Evolutionary conservation across 2,888 invertebrate genomes (phyloP).

Genomic region (Nymphalis polychloros): DNA sequence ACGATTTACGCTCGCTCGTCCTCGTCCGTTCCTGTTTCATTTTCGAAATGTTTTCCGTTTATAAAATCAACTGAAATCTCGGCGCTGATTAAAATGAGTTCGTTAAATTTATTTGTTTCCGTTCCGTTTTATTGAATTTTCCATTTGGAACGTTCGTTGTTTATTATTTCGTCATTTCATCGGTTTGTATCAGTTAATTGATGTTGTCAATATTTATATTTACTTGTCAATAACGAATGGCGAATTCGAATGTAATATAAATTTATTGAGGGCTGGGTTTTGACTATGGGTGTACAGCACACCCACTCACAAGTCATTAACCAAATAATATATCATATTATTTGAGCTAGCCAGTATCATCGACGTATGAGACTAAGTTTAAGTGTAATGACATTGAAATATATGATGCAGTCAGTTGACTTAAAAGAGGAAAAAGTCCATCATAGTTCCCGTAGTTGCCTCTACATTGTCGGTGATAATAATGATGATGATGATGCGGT

Average conservation of each 20-base stretch:
- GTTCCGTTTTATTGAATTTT: conserved; percentile 19
- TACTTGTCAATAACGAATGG: not conserved
- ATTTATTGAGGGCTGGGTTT: not conserved
- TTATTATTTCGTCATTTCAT: conserved; percentile 10
- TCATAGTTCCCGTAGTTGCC: too few species aligned
- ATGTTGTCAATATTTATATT: not conserved
- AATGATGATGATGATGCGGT: too few species aligned
- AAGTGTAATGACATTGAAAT: too few species aligned
- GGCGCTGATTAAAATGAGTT: conserved; percentile 28
- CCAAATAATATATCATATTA: too few species aligned
- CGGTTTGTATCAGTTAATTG: not conserved
- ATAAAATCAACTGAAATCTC: conserved; percentile 30
- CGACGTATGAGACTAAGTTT: too few species aligned
- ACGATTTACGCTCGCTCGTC: conserved; percentile 20
- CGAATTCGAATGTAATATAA: not conserved
- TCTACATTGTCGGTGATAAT: too few species aligned
- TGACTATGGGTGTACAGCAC: too few species aligned
- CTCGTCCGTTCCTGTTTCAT: conserved; percentile 18
- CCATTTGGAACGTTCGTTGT: conserved; percentile 5
- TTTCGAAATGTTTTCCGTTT: conserved; percentile 22
- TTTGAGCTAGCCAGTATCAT: too few species aligned
- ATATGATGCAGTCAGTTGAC: too few species aligned
- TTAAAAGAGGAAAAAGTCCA: too few species aligned
- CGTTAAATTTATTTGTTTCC: conserved; percentile 25
- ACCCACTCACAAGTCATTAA: too few species aligned